Conservation (phyloP, 2,888 invertebrate genomes). For the Synanthedon tipuliformis region DNA sequence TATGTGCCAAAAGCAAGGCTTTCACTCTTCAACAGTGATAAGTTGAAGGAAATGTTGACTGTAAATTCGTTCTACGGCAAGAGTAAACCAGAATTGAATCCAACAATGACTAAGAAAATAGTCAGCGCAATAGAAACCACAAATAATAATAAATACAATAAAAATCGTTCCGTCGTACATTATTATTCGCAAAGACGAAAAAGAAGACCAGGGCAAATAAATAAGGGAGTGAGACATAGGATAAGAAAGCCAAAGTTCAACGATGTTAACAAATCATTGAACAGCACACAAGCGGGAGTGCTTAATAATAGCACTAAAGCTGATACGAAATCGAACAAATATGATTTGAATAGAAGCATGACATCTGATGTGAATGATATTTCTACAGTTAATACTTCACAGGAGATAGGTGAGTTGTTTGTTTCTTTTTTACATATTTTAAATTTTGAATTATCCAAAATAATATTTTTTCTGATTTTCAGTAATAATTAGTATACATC, state of each 20-base stretch:
- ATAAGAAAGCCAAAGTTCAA: conserved; percentile 72
- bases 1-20: conserved; percentile 51
- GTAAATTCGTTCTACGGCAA: conserved; percentile 70
- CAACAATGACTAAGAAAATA: conserved; percentile 34
- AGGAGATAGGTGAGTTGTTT: conserved; percentile 42
- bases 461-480: no score
- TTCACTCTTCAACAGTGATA: conserved; percentile 54
- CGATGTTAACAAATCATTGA: conserved; percentile 22
- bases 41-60: conserved; percentile 59
- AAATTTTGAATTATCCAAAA: no score
- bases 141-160: conserved; percentile 23
- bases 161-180: conserved; percentile 29
- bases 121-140: conserved; percentile 42
- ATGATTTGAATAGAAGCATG: conserved; percentile 14
- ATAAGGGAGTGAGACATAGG: conserved; percentile 74
- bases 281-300: no score
- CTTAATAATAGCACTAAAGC: not conserved
- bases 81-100: conserved; percentile 47
- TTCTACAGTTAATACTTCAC: conserved; percentile 34
- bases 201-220: conserved; percentile 71
- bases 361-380: conserved; percentile 13
- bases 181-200: conserved; percentile 33
- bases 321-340: conserved; percentile 10
- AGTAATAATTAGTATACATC: no score
- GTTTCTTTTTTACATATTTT: not conserved